Conservation (phyloP, 2,113 vertebrate genomes). For the Circaetus gallicus region DNA sequence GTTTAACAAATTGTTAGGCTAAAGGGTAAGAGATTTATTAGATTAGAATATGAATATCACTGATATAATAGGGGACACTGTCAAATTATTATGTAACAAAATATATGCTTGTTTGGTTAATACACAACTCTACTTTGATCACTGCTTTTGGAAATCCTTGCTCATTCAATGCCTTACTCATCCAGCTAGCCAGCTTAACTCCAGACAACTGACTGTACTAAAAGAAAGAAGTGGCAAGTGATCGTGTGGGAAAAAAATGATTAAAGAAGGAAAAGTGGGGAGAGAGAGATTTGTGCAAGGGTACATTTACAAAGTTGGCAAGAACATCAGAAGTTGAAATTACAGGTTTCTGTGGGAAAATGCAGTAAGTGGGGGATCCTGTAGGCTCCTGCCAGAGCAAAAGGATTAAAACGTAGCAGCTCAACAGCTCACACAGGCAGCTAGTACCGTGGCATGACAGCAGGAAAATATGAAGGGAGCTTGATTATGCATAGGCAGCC, state of each 20-base stretch:
- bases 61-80: neutral
- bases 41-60: neutral
- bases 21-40: neutral
- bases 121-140: neutral
- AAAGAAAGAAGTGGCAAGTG: neutral
- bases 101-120: neutral
- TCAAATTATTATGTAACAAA: neutral
- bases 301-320: neutral
- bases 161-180: neutral
- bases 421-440: neutral
- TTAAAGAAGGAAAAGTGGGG: neutral
- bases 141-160: neutral
- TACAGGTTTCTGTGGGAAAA: neutral
- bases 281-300: neutral
- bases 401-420: neutral
- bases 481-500: neutral
- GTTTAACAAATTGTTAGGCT: neutral
- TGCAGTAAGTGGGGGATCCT: neutral
- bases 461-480: neutral
- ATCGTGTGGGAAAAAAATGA: neutral
- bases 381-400: neutral
- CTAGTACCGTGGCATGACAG: neutral
- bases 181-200: neutral
- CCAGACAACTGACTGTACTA: neutral
- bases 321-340: neutral